Evolutionary conservation across 2,797 vertebrate genomes (phyloP), one percentile per base, ranked within the genome.

Genomic region (Poecilia gillii): DNA sequence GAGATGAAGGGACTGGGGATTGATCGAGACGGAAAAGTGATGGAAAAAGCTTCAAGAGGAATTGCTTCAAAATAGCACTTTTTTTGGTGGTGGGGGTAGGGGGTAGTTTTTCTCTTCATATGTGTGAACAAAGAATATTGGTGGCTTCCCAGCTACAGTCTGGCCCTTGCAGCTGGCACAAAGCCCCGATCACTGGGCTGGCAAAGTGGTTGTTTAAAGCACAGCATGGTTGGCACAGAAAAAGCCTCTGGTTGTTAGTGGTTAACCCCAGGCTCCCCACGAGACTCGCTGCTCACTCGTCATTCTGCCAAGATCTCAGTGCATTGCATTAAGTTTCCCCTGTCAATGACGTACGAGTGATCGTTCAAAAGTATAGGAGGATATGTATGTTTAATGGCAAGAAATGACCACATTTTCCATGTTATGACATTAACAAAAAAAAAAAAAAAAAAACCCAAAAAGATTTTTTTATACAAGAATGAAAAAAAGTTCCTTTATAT

Each of bases 61-160:
- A 87, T 39, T 25, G 7, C 70, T 81, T 84, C 51, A 77, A 89
- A 89, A 93, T 88, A 84, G 74, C 31, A 82, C 88, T 81, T 92
- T 91, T 84, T 89, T 93, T 51, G 49, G 20, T 53, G 51, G 43
- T 45, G 8, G 51, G 1, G 43, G 43, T 33, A 39, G 41, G 41
- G 23, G 51, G 85, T 89, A 89, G 75, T 80, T 78, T 80, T 77
- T 76, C 83, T 82, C 85, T 89, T 84, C 73, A 81, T 87, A 89
- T 82, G 86, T 93, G 89, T 91, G 91, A 93, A 92, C 90, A 92
- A 85, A 93, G 88, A 91, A 80, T 86, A 77, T 87, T 81, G 86
- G 83, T 91, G 89, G 85, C 84, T 91, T 89, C 85, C 88, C 87
- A 76, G 86, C 83, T 51, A 71, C 39, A 84, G 72, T 36, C 18